phyloP scores from a whole-genome alignment of 2,888 invertebrate species.

The Drosophila parthenogenetica region DNA sequence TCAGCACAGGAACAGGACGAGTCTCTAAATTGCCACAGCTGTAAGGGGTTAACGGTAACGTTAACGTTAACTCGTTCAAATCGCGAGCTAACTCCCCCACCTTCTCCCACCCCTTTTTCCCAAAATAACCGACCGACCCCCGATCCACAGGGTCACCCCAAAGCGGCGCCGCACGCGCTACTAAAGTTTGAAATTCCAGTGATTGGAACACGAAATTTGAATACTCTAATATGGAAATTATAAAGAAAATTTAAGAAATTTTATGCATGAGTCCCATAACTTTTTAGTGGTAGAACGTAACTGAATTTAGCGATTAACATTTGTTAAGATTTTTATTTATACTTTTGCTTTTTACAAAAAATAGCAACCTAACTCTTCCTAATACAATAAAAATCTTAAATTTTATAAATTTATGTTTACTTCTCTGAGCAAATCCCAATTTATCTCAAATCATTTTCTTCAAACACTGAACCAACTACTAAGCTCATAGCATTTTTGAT shows the following conservation, averaged over 20 bases:
- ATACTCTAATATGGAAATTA: conserved; percentile 21
- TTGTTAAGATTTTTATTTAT: no score
- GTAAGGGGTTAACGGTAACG: conserved; percentile 72
- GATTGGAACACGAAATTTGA: not conserved
- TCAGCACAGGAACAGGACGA: conserved; percentile 55
- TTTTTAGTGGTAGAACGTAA: no score
- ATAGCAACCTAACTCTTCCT: no score
- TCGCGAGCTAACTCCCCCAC: conserved; percentile 48
- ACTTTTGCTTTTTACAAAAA: no score
- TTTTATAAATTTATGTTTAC: no score
- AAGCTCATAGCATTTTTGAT: not conserved
- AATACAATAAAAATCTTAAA: no score
- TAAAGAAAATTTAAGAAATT: no score
- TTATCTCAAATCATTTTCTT: not conserved
- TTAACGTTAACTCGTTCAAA: conserved; percentile 65
- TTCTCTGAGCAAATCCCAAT: no score
- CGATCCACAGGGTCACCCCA: conserved; percentile 33
- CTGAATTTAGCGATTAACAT: no score
- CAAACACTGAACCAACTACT: not conserved
- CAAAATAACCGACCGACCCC: conserved; percentile 1
- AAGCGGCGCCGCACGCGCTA: conserved; percentile 56
- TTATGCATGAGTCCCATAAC: no score
- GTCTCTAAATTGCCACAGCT: conserved; percentile 76
- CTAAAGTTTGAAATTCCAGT: not conserved
- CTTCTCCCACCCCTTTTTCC: not conserved